Evolutionary conservation across 30 jellyfish, hydroid and myxozoan species (phyloP), one percentile per base, ranked within the genome.

Genomic region (Aurelia sp.): DNA sequence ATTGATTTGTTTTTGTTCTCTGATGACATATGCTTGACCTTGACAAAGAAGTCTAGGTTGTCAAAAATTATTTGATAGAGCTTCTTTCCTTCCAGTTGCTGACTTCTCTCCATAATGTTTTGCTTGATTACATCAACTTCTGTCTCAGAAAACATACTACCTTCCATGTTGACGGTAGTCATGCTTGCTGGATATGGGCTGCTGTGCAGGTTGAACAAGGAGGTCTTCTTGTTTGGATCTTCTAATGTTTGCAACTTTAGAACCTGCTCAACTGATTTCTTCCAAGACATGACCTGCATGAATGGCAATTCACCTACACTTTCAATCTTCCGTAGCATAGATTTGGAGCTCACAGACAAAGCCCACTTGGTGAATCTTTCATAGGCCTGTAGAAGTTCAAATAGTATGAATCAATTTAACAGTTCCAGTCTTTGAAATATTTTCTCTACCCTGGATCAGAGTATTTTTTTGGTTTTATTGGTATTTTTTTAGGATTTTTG

Each of bases 311-410:
- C 69, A n/a, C 69, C 69, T 6, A 59, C 69, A 59, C 69, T 59
- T 59, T 59, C 69, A 21, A 59, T 59, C 69, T 59, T 59, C 12
- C 27, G 69, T 59, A 59, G 3, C 69, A 59, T 59, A 21, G 69
- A 59, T 59, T 59, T 59, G 27, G 69, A 59, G 69, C 69, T 59
- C 69, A 59, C 69, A 59, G n/a, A 59, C 69, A 59, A 12, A 59
- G 18, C 69, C 69, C 69, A 59, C 69, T 59, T 59, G 69, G 69
- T 59, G 69, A 59, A 59, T 59, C 69, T 59, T 59, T 59, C 69
- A 59, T 59, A 59, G 9, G 69, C 69, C 69, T 59, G 69, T n/a
- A 59, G 27, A 59, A 59, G 13, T 59, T 8, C 69, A 59, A 59
- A 17, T 59, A 59, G 12, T 59, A 59, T 59, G 27, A 59, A 59